Base-by-base conservation (phyloP, 2,113 vertebrate genomes). In the Castor canadensis region DNA sequence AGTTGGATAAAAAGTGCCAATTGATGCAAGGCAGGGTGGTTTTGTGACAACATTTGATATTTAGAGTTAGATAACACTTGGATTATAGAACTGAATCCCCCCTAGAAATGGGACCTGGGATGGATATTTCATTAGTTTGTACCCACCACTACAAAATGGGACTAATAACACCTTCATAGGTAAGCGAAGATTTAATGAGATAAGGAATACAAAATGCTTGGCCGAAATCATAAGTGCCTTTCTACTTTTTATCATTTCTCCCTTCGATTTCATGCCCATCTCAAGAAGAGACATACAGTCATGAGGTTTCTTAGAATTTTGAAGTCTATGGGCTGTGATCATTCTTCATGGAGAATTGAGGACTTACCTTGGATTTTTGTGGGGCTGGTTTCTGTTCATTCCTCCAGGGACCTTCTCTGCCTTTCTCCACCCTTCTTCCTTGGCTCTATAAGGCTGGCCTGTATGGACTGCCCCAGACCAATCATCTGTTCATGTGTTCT, bases 201-300 rank as follows among this genome's bases (percentile, higher is more conserved):
- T 3, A 24, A n/a, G 47, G 35, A 20, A 1, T 38, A 15, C 26
- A 5, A 17, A 2, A 1, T 22, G 22, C 60, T 76, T 9, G 76
- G 28, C n/a, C 16, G 2, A 58, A 40, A 54, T 2, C 1, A 0
- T 8, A 6, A 52, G 38, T 2, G 30, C 7, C 16, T 5, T 24
- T 83, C 28, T 26, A 1, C 24, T 17, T 58, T 35, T 79, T 16
- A 15, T 40, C 6, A 0, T 71, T 60, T 69, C 47, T 64, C 5
- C 17, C 26, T 43, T 75, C 52, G 60, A 0, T 24, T 54, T 60
- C 84, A 19, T 64, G 24, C 28, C 11, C 66, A 24, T 56, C 84
- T 19, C 40, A 82, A 66, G 49, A 64, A 89, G 38, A 89, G 24
- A 45, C 1, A 6, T 9, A 5, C 0, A 45, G 40, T 9, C 54